phyloP scores from a whole-genome alignment of 2,888 invertebrate genomes.

The Agrilus mali region DNA sequence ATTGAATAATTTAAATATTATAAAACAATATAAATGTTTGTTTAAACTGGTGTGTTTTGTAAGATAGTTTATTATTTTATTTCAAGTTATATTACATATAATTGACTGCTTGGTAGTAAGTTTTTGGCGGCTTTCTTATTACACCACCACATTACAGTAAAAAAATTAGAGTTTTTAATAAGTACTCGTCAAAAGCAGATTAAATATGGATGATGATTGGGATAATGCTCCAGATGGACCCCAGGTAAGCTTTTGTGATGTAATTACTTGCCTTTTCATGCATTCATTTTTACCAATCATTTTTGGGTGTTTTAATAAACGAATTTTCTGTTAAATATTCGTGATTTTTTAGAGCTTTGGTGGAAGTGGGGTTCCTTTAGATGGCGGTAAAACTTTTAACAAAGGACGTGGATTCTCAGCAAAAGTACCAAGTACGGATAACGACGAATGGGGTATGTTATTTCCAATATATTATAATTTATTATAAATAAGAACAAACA shows the following conservation, averaged over 20 bases:
- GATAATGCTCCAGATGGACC: slow-evolving; percentile 33
- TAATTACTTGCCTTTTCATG: background rate
- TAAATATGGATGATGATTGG: slow-evolving; percentile 43
- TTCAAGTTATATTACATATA: no score
- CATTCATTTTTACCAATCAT: background rate
- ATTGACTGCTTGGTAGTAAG: no score
- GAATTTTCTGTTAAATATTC: background rate
- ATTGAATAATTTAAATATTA: no score
- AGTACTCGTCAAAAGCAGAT: no score
- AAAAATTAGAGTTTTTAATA: no score
- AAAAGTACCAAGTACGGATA: slow-evolving; percentile 10
- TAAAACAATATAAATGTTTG: no score
- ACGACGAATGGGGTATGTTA: slow-evolving; percentile 12
- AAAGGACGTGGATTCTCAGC: slow-evolving; percentile 8
- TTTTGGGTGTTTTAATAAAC: background rate
- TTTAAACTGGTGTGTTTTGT: no score
- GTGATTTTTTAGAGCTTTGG: slow-evolving; percentile 15
- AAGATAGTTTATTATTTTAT: no score
- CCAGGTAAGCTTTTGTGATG: slow-evolving; percentile 10
- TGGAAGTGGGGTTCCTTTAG: slow-evolving; percentile 36
- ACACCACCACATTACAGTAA: no score
- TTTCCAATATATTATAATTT: background rate
- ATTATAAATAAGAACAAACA: no score
- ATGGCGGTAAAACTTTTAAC: slow-evolving; percentile 11
- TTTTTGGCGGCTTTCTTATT: no score